Percentiles rank a stretch among this genome's conserved stretches.
These are phyloP conservation scores for Drosophila lowei DNA, from an alignment of 1,140 invertebrate genomes.

Conservation along the genomic window DNA sequence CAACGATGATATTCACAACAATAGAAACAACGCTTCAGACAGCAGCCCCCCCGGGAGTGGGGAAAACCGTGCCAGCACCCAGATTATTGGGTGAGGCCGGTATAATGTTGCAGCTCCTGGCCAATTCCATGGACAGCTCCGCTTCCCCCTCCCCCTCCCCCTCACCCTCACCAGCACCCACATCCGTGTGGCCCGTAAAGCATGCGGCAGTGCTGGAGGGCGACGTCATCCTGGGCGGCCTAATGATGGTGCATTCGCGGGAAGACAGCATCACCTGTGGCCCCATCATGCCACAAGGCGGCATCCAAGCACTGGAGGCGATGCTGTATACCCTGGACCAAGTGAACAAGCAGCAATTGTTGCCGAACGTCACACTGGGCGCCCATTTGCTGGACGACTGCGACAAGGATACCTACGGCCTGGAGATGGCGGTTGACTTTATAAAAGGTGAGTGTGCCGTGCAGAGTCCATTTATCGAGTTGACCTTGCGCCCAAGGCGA, in stretches of 20 bases:
- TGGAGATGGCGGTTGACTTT: conserved; percentile 98
- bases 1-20: conserved; percentile 21
- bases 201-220: conserved; percentile 92
- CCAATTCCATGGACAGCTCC: conserved; percentile 41
- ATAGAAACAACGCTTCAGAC: conserved; percentile 21
- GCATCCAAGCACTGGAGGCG: conserved; percentile 94
- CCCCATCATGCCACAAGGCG: conserved; percentile 97
- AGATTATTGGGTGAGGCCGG: conserved; percentile 21
- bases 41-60: conserved; percentile 17
- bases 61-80: conserved; percentile 49
- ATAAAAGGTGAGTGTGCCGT: conserved; percentile 92
- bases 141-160: not conserved
- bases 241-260: conserved; percentile 98
- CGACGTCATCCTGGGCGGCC: conserved; percentile 92
- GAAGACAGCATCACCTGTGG: conserved; percentile 93
- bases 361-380: conserved; percentile 92
- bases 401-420: conserved; percentile 97
- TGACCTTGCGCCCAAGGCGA: conserved; percentile 7
- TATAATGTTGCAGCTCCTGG: conserved; percentile 34
- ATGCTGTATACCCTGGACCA: conserved; percentile 96
- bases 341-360: conserved; percentile 87
- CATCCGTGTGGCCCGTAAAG: conserved; percentile 91
- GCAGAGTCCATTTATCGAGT: not conserved
- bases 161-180: conserved; percentile 2
- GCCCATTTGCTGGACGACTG: conserved; percentile 97